Evolutionary conservation across 2,888 invertebrate genomes (phyloP), one percentile per base, ranked within the genome.

Genomic region (Dicyrtomina minuta): DNA sequence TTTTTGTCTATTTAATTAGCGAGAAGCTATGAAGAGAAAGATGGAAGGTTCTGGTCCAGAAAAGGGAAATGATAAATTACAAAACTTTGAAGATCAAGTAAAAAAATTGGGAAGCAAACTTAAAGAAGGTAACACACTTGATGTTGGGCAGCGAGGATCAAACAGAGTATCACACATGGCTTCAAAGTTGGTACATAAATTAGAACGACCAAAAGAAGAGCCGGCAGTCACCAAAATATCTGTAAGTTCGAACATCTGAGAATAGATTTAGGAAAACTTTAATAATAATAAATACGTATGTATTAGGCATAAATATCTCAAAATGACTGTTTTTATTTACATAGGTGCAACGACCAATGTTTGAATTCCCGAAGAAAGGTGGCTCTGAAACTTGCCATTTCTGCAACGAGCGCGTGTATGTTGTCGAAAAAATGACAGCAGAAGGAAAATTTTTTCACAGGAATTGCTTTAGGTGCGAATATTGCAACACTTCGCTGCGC

Each of bases 401-500:
- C 83, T 97, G 97, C 83, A 88, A 89, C 66, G 90, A 91, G 82
- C 87, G 92, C 55, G 96, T 97, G 66, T 97, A 97, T 82, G 87
- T 96, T 33, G 94, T 96, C 85, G 96, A 97, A 82, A 87, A 92
- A 74, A 87, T 95, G 74, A 90, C 88, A 56, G 93, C 95, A 2
- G 93, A 93, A 84, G 94, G 94, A 17, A 87, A 92, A 79, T 92
- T 92, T 80, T 88, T 96, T 81, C 96, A 97, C 83, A 88, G 95
- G 70, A 90, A 91, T 55, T 97, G 97, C 84, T 92, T 97, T 84
- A 89, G 92, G 73, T 97, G 97, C 83, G 91, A 94, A 82, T 93
- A 93, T 81, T 97, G 96, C 83, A 89, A 89, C 79, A 88, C 90
- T 4, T 89, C 90, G 71, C 85, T 97, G 56, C 86, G 94, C 58